Conservation (phyloP, 2,797 vertebrate species). For the Cryptoblepharus egeriae region DNA sequence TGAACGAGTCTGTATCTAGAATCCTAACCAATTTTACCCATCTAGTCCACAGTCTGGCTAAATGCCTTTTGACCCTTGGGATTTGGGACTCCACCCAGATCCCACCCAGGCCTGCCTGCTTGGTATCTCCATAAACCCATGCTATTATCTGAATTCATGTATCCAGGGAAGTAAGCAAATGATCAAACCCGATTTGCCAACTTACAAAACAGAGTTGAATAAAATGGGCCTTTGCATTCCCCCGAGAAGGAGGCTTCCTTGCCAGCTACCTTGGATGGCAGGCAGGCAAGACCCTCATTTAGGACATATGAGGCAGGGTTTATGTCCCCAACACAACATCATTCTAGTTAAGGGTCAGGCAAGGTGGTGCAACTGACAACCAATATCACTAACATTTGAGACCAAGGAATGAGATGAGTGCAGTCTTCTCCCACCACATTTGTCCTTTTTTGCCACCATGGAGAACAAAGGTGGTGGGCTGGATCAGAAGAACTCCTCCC, state of each 20-base stretch:
- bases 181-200: background rate
- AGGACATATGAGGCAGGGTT: background rate
- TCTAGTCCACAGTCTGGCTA: background rate
- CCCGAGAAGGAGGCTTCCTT: slow-evolving; percentile 7
- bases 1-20: background rate
- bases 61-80: background rate
- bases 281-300: background rate
- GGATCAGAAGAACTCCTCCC: background rate
- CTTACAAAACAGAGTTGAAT: background rate
- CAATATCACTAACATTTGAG: background rate
- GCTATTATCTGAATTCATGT: background rate
- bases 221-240: background rate
- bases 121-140: background rate
- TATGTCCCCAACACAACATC: background rate
- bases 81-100: background rate
- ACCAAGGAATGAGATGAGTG: slow-evolving; percentile 10
- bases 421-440: slow-evolving; percentile 1
- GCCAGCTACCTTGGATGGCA: too few relatives aligned
- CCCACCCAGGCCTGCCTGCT: background rate
- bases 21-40: background rate
- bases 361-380: background rate
- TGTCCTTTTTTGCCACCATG: slow-evolving; percentile 4
- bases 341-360: slow-evolving; percentile 9
- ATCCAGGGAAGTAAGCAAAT: slow-evolving; percentile 5
- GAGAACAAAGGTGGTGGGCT: slow-evolving; percentile 15